A percentile compares a stretch with the other conserved stretches of the same genome.
Evolutionary conservation across 2,797 vertebrate species (phyloP).

Genomic region (Ctenopoma multispine): DNA sequence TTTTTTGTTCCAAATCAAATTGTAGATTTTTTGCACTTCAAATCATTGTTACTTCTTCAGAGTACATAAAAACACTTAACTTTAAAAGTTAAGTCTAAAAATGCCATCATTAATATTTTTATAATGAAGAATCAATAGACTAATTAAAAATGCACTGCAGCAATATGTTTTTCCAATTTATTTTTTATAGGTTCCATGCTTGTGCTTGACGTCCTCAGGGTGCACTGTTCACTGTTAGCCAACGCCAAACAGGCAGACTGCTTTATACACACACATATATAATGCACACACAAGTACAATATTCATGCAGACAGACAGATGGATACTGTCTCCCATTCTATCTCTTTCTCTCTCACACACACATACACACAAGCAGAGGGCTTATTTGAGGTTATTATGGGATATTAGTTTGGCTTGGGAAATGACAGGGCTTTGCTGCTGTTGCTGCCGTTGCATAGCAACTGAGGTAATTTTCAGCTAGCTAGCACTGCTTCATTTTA

Average conservation of each 20-base stretch:
- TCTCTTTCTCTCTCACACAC: slow-evolving; percentile 15
- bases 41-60: background rate
- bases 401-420: slow-evolving; percentile 83
- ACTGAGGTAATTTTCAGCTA: slow-evolving; percentile 83
- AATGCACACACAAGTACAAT: slow-evolving; percentile 15
- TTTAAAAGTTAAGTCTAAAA: no score
- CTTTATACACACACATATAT: background rate
- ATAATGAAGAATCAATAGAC: background rate
- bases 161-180: background rate
- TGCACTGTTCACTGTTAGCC: background rate
- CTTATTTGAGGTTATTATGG: slow-evolving; percentile 83
- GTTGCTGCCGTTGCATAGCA: slow-evolving; percentile 82
- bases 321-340: slow-evolving; percentile 14
- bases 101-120: background rate
- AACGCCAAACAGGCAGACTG: slow-evolving; percentile 15
- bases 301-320: slow-evolving; percentile 39
- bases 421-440: slow-evolving; percentile 80
- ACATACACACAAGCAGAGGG: slow-evolving; percentile 48
- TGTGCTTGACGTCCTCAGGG: background rate
- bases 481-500: slow-evolving; percentile 70
- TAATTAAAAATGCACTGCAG: background rate
- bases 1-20: background rate
- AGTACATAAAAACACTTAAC: background rate
- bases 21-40: background rate
- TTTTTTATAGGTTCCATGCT: background rate